Percentiles rank a stretch among this genome's conserved stretches.
Evolutionary conservation across 2,113 vertebrate species (phyloP).

Genomic region (Tragelaphus buxtoni): DNA sequence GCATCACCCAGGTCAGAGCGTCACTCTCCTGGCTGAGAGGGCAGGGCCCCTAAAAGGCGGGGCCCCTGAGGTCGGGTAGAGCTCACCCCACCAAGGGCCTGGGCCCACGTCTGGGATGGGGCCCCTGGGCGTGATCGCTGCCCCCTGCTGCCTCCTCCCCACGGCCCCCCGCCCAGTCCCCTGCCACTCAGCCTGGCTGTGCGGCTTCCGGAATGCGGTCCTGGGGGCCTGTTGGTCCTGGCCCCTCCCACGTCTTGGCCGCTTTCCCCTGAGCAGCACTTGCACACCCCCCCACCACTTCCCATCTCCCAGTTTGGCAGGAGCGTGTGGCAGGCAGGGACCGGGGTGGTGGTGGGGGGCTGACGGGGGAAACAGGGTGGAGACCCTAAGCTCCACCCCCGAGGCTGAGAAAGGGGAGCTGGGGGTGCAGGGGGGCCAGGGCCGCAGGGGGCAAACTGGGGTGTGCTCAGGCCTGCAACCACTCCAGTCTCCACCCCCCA

Average conservation of each 20-base stretch:
- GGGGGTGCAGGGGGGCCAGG: neutral
- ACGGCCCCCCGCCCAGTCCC: accelerated
- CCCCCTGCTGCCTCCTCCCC: neutral
- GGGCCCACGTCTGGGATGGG: accelerated
- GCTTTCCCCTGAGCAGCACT: too few relatives aligned
- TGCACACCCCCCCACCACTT: too few relatives aligned
- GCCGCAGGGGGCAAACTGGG: accelerated
- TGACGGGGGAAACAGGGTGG: too few relatives aligned
- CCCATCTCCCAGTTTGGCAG: too few relatives aligned
- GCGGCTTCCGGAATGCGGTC: too few relatives aligned
- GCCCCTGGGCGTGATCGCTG: neutral
- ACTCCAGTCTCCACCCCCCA: accelerated
- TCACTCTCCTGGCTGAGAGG: neutral
- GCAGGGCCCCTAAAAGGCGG: accelerated
- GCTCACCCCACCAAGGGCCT: neutral
- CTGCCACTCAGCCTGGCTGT: too few relatives aligned
- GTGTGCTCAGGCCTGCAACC: neutral
- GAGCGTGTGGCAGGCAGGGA: too few relatives aligned
- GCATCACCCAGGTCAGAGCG: accelerated
- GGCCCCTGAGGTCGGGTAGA: neutral
- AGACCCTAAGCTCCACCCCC: too few relatives aligned
- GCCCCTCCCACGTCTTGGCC: too few relatives aligned
- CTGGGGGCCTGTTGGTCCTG: too few relatives aligned
- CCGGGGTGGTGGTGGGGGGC: too few relatives aligned
- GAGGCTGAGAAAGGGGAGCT: neutral